Evolutionary conservation across 2,888 invertebrate genomes (phyloP), one percentile per base, ranked within the genome.

Genomic region (Drosophila kambysellisi): DNA sequence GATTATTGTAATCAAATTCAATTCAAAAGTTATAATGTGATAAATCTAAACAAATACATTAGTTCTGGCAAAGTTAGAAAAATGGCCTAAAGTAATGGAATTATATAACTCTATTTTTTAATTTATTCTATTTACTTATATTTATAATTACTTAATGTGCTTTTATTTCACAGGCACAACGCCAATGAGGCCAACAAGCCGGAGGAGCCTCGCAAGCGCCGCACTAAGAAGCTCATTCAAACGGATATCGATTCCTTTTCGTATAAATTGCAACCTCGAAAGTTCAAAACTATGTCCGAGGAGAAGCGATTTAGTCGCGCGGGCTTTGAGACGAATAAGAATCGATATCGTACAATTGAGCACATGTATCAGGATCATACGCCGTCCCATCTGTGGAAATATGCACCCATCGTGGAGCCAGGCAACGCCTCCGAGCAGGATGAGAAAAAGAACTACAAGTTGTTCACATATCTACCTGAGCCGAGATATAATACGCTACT

Each of bases 401-500:
- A 90, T 74, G 90, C 92, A 0, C 67, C 77, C 7, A 89, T 93
- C n/a, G 79, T 92, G 25, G 92, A 93, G 59, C 88, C 91, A 0
- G 90, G 89, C 9, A 92, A 92, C 74, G 91, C 91, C 5, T 86
- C 88, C 17, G 92, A 92, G 25, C 62, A 75, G 20, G 93, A 93
- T 57, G 91, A 92, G 0, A 93, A 93, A 62, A 84, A 91, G 35
- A 92, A 92, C 59, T 93, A 92, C 52, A 91, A 91, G 63, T 56
- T 93, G 20, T 93, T 91, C 56, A 91, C 92, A 1, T 90, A 92
- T 67, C 91, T 92, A 59, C 85, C 92, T 0, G 93, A 93, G 70
- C 93, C 93, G 63, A 84, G 93, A 35, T 92, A 93, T 52, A 92
- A 92, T 64, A 92, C 92, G 0, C 76, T 93, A 0, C 81, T 92